Conservation (phyloP, 2,797 vertebrate species). For the Acanthurus leucopareius region DNA sequence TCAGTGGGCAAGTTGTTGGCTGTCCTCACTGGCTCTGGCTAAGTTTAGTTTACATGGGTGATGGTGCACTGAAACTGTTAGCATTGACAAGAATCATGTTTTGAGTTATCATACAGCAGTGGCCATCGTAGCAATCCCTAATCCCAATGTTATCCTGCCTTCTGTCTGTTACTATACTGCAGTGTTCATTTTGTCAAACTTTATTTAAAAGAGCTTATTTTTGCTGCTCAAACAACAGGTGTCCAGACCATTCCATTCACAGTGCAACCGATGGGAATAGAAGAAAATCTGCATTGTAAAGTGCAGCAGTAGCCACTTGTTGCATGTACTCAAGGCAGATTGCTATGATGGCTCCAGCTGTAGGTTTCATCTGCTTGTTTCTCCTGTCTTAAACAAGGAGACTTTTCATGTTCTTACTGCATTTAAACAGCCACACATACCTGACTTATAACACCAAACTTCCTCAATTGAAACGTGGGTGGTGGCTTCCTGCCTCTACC, state of each 20-base stretch:
- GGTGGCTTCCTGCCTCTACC: conserved; percentile 19
- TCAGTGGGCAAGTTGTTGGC: conserved; percentile 39
- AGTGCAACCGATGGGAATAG: conserved; percentile 18
- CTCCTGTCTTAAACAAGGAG: conserved; percentile 36
- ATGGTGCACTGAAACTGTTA: conserved; percentile 27
- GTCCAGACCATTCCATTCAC: conserved; percentile 41
- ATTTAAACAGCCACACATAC: conserved; percentile 48
- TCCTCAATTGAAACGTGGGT: conserved; percentile 25
- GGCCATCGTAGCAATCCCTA: conserved; percentile 57
- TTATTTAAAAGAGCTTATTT: conserved; percentile 21
- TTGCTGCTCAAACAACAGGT: conserved; percentile 23
- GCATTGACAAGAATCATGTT: conserved; percentile 40
- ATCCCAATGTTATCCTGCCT: conserved; percentile 22
- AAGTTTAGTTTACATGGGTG: conserved; percentile 22
- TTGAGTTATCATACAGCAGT: conserved; percentile 40
- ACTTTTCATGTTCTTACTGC: conserved; percentile 36
- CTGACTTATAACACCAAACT: conserved; percentile 40
- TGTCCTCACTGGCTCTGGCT: conserved; percentile 43
- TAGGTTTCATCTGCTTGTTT: conserved; percentile 64
- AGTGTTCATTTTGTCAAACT: conserved; percentile 28
- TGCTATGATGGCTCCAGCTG: conserved; percentile 63
- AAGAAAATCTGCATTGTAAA: not conserved
- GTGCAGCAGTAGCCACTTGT: conserved; percentile 36
- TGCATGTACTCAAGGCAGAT: conserved; percentile 38
- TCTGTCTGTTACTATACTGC: conserved; percentile 29